Evolutionary conservation across 2,888 invertebrate species (phyloP).

Genomic region (Margaritifera margaritifera): DNA sequence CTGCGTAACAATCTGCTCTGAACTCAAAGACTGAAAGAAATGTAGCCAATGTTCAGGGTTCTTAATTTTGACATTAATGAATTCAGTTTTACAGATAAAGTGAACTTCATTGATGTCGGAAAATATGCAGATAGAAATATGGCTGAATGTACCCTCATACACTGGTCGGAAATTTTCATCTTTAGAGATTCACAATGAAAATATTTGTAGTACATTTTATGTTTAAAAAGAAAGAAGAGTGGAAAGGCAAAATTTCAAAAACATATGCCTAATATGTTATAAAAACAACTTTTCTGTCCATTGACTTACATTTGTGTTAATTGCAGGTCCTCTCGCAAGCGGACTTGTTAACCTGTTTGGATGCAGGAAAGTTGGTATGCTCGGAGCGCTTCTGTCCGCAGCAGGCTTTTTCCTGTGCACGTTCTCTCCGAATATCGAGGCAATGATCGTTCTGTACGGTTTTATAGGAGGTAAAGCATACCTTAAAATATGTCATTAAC

Average conservation of each 20-base stretch:
- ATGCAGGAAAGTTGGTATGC: slow-evolving; percentile 89
- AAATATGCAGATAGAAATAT: no score
- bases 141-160: no score
- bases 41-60: background rate
- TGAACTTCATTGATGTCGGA: background rate
- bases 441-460: slow-evolving; percentile 88
- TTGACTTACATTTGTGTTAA: background rate
- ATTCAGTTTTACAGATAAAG: background rate
- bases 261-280: no score
- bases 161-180: no score
- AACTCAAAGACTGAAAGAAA: background rate
- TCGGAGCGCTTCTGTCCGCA: slow-evolving; percentile 84
- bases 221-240: no score
- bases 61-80: no score
- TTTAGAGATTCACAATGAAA: no score
- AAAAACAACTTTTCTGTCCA: no score
- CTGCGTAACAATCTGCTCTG: no score
- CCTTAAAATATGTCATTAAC: background rate
- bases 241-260: no score
- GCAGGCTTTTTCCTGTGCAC: slow-evolving; percentile 82
- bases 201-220: no score
- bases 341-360: slow-evolving; percentile 95
- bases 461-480: slow-evolving; percentile 82
- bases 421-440: slow-evolving; percentile 86
- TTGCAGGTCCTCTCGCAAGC: slow-evolving; percentile 90